phyloP scores from a whole-genome alignment of 2,888 invertebrate species.

The Iphiclides podalirius region DNA sequence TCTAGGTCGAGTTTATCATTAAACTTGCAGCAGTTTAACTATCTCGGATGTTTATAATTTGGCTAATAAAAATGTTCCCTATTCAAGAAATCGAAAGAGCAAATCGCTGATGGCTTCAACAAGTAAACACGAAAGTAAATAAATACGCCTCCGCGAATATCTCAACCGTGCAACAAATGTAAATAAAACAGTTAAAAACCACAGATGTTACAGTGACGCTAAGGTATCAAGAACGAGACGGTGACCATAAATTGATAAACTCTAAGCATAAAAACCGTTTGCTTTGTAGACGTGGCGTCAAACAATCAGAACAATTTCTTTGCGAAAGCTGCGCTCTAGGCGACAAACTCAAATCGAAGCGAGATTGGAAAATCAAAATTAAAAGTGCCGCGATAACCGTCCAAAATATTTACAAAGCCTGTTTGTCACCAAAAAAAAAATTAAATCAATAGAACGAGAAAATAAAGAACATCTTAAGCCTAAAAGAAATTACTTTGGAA shows the following conservation, averaged over 20 bases:
- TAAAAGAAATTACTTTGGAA: slow-evolving; percentile 46
- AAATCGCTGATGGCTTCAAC: no score
- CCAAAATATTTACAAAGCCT: slow-evolving; percentile 62
- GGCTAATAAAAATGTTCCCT: no score
- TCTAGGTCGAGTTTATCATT: no score
- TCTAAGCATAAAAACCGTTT: not conserved
- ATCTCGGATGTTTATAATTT: no score
- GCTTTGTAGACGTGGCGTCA: slow-evolving; percentile 2
- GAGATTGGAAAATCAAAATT: slow-evolving; percentile 47
- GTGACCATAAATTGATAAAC: no score
- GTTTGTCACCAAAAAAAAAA: slow-evolving; percentile 36
- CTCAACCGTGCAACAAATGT: no score
- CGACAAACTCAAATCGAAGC: slow-evolving; percentile 45
- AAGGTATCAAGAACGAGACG: no score
- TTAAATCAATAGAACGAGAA: no score
- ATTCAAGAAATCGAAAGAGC: no score
- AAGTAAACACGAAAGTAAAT: no score
- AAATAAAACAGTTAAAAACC: not conserved
- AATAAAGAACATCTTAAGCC: slow-evolving; percentile 36
- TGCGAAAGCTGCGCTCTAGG: slow-evolving; percentile 23
- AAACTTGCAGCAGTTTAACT: no score
- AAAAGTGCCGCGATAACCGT: slow-evolving; percentile 56
- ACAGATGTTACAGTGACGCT: not conserved
- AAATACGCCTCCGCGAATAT: no score
- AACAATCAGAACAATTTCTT: not conserved